These are phyloP conservation scores for Diogma glabrata DNA, from an alignment of 2,888 invertebrate species.

Conservation along the genomic window DNA sequence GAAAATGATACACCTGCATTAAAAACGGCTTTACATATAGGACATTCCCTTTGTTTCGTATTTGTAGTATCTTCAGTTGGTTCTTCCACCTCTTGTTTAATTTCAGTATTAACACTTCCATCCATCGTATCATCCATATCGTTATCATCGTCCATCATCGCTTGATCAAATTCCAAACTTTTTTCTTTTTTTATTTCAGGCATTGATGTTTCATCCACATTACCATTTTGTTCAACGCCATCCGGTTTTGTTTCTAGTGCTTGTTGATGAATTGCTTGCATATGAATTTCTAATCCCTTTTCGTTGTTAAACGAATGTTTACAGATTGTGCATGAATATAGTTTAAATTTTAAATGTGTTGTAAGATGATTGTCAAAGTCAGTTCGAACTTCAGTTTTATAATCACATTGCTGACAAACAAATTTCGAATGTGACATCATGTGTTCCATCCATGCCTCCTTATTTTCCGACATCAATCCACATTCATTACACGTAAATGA, in stretches of 20 bases:
- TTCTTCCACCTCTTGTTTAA: slow-evolving; percentile 9
- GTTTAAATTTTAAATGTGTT: slow-evolving; percentile 16
- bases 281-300: slow-evolving; percentile 14
- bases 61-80: slow-evolving; percentile 2
- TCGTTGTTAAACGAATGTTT: slow-evolving; percentile 14
- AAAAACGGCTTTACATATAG: slow-evolving; percentile 33
- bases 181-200: slow-evolving; percentile 3
- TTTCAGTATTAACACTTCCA: slow-evolving; percentile 18
- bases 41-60: slow-evolving; percentile 24
- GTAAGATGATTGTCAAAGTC: slow-evolving; percentile 19
- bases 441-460: slow-evolving; percentile 17
- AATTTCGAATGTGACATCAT: slow-evolving; percentile 11
- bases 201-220: slow-evolving; percentile 16
- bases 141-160: neutral
- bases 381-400: slow-evolving; percentile 15
- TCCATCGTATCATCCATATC: slow-evolving; percentile 25
- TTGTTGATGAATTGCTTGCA: slow-evolving; percentile 14
- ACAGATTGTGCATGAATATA: slow-evolving; percentile 13
- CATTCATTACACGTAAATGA: slow-evolving; percentile 18
- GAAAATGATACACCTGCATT: slow-evolving; percentile 34
- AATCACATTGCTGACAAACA: slow-evolving; percentile 19
- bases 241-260: slow-evolving; percentile 5
- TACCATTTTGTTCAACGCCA: slow-evolving; percentile 12
- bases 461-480: slow-evolving; percentile 14
- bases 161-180: neutral